Conservation (phyloP, 2,797 vertebrate genomes). For the Ctenopoma kingsleyae region DNA sequence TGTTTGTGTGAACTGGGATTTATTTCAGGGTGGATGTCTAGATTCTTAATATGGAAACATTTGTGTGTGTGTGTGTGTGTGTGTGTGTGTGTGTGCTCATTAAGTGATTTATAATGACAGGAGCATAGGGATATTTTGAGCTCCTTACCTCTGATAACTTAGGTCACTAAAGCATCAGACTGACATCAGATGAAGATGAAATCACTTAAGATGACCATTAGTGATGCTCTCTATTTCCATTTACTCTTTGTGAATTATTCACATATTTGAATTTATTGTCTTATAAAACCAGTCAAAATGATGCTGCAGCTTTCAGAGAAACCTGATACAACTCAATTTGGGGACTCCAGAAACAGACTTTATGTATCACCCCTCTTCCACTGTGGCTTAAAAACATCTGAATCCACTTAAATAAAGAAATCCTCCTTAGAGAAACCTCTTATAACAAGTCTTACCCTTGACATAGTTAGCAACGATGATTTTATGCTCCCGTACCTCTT, state of each 20-base stretch:
- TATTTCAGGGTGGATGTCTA: conserved; percentile 13
- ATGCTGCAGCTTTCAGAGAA: background rate
- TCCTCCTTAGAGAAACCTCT: conserved; percentile 22
- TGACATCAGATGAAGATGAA: conserved; percentile 63
- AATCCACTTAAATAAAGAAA: conserved; percentile 34
- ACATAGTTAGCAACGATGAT: conserved; percentile 46
- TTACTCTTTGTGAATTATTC: background rate
- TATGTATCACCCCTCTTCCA: background rate
- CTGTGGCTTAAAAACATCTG: background rate
- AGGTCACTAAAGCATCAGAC: conserved; percentile 43
- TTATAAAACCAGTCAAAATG: background rate
- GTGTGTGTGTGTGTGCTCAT: conserved; percentile 7
- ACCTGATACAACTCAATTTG: background rate
- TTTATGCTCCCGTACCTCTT: conserved; percentile 43
- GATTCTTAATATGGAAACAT: conserved; percentile 18
- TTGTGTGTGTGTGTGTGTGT: background rate
- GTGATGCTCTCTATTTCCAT: background rate
- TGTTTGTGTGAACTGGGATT: conserved; percentile 21
- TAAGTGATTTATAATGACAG: conserved; percentile 43
- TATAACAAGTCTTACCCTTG: conserved; percentile 24
- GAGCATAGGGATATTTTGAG: conserved; percentile 56
- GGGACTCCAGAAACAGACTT: background rate
- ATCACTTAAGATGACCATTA: conserved; percentile 34
- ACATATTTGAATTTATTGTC: background rate
- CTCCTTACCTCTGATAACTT: conserved; percentile 58